Conservation (phyloP, 2,888 invertebrate genomes). For the Sipha maydis region DNA sequence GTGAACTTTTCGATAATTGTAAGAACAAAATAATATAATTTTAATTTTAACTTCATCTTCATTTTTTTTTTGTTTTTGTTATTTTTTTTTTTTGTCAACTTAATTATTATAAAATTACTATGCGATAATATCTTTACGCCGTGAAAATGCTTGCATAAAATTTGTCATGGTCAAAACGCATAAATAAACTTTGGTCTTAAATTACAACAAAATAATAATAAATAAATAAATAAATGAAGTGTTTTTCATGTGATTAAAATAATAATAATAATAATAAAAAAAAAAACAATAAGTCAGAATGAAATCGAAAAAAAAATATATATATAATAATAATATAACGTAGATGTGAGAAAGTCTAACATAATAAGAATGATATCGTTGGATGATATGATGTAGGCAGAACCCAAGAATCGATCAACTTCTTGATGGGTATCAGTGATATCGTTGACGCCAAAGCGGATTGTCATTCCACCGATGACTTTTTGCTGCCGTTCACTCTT, state of each 20-base stretch:
- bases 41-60: neutral
- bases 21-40: neutral
- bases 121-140: conserved; percentile 20
- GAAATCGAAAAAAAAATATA: conserved; percentile 26
- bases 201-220: conserved; percentile 59
- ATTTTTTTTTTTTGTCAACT: conserved; percentile 18
- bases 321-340: conserved; percentile 35
- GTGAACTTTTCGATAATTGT: conserved; percentile 7
- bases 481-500: conserved; percentile 46
- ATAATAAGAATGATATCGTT: conserved; percentile 48
- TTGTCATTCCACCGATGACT: conserved; percentile 55
- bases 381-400: conserved; percentile 45
- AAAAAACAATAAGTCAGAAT: conserved; percentile 43
- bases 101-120: conserved; percentile 51
- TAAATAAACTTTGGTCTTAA: conserved; percentile 62
- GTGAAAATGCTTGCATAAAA: conserved; percentile 42
- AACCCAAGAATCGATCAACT: conserved; percentile 39
- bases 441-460: conserved; percentile 20
- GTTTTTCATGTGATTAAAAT: neutral
- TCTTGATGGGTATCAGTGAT: conserved; percentile 24
- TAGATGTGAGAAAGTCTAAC: conserved; percentile 49
- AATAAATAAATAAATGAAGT: conserved; percentile 43
- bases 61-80: neutral
- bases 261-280: conserved; percentile 2
- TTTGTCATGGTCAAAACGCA: conserved; percentile 60